Base-by-base conservation (phyloP, 2,113 vertebrate species). In the Elaphurus davidianus region DNA sequence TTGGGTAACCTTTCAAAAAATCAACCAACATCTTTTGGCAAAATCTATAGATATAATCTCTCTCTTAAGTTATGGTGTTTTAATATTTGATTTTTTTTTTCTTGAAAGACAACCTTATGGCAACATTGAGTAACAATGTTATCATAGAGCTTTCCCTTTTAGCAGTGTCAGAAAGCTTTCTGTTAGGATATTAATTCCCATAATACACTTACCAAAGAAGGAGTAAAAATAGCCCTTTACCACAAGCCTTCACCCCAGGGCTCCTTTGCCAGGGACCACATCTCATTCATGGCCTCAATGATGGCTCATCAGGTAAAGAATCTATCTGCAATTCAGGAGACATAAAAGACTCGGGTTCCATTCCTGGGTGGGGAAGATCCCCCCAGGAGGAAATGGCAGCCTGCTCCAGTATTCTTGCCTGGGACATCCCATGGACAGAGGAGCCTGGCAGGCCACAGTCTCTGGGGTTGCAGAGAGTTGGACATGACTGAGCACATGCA, bases 401-500 rank as follows among this genome's bases (percentile, higher is more conserved):
- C 64, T 8, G 9, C 33, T 67, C 64, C 64, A n/a, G 33, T 67
- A 36, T 21, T 36, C 62, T 36, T 67, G 16, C 64, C 33, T 67
- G 33, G 64, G 33, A 67, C n/a, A 36, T 67, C 16, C 8, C 33
- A 67, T 2, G 33, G 64, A 19, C 33, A 67, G 33, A 67, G 33
- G 17, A 67, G 64, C 4, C 4, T 36, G 64, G 64, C 0, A 0
- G 7, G 17, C 64, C 36, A 36, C 1, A 0, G 33, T 67, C 33
- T 36, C n/a, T 10, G 8, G 33, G 33, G 17, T 36, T n/a, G 33
- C 33, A 36, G n/a, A 67, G 33, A 67, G 33, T 36, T 0, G 0
- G 33, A 67, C 33, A 36, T 8, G 0, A 19, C 64, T 17, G 7
- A 67, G 33, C 33, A 36, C 64, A 33, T 4, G 17, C 64, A 36